Evolutionary conservation across 92 coral and sea anemone genomes (phyloP).

Genomic region (Paramuricea clavata): DNA sequence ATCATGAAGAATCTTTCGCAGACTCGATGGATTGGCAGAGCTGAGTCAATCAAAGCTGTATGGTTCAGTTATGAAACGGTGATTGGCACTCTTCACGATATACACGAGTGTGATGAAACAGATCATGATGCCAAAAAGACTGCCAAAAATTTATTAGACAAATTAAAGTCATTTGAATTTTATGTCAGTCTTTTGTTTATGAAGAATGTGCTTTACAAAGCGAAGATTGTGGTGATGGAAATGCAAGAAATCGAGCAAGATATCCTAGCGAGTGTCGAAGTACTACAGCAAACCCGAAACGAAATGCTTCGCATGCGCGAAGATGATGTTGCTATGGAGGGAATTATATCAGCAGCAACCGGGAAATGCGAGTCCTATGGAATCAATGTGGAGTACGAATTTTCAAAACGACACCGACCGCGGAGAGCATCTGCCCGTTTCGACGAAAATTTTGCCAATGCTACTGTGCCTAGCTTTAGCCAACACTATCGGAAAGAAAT

Average conservation of each 20-base stretch:
- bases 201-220: neutral
- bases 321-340: neutral
- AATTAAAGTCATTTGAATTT: neutral
- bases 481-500: slow-evolving; percentile 11
- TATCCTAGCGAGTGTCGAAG: neutral
- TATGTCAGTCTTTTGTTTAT: neutral
- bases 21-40: too few relatives aligned
- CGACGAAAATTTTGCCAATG: slow-evolving; percentile 2
- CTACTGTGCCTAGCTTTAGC: neutral
- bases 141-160: neutral
- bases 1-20: too few relatives aligned
- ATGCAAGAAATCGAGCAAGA: neutral
- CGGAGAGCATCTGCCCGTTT: neutral
- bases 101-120: neutral
- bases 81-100: too few relatives aligned
- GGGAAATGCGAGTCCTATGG: neutral
- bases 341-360: neutral
- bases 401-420: neutral
- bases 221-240: neutral
- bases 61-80: too few relatives aligned
- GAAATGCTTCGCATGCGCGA: neutral
- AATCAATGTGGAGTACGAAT: neutral
- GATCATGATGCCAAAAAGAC: neutral
- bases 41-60: too few relatives aligned
- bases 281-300: neutral